Conservation (phyloP, 2,113 vertebrate species). For the Lichenostomus cassidix region DNA sequence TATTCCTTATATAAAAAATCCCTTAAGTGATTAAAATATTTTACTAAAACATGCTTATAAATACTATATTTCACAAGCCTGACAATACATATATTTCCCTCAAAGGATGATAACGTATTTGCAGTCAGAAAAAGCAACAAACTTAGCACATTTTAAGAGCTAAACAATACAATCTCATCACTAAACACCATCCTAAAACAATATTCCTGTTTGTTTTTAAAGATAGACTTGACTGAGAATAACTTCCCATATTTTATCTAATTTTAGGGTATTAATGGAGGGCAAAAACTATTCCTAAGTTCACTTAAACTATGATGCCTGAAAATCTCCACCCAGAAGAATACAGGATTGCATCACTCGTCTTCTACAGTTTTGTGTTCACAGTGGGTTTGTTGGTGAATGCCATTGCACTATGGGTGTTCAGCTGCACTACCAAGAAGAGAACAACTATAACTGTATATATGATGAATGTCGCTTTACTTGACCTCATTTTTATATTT, state of each 20-base stretch:
- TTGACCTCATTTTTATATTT: conserved; percentile 87
- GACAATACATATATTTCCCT: not conserved
- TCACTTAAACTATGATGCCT: not conserved
- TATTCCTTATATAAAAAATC: not conserved
- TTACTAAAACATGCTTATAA: not conserved
- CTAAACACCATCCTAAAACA: not conserved
- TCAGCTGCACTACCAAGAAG: conserved; percentile 94
- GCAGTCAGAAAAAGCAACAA: not conserved
- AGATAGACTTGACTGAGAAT: not conserved
- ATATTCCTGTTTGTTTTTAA: not conserved
- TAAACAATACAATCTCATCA: not conserved
- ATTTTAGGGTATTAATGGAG: conserved; percentile 8
- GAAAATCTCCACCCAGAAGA: conserved; percentile 74
- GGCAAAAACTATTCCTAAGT: not conserved
- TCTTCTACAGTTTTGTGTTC: conserved; percentile 88
- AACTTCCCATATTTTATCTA: not conserved
- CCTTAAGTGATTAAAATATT: not conserved
- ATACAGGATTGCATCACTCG: conserved; percentile 80
- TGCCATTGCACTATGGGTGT: conserved; percentile 91
- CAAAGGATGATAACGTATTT: not conserved
- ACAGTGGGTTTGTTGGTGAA: conserved; percentile 87
- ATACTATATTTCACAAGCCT: not conserved
- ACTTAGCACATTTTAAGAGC: not conserved
- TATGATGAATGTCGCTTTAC: conserved; percentile 93
- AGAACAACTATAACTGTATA: conserved; percentile 91